phyloP scores from a whole-genome alignment of 2,888 invertebrate species.

The Tyria jacobaeae region DNA sequence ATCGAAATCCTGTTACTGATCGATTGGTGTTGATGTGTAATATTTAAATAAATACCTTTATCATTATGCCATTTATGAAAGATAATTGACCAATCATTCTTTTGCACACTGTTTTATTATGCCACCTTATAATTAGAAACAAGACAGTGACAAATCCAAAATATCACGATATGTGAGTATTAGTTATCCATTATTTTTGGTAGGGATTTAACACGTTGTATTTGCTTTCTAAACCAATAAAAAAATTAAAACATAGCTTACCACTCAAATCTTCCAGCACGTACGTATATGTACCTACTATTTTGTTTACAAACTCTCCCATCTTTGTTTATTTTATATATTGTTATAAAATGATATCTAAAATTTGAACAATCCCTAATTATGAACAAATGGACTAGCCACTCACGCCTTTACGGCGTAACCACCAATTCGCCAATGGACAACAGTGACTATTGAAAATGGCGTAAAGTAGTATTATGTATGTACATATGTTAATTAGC shows the following conservation, averaged over 20 bases:
- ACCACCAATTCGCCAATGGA: constrained; percentile 1
- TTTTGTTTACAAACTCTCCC: constrained; percentile 23
- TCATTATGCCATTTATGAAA: too few relatives aligned
- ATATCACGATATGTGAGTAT: too few relatives aligned
- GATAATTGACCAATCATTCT: too few relatives aligned
- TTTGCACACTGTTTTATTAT: too few relatives aligned
- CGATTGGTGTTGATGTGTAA: too few relatives aligned
- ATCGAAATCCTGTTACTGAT: too few relatives aligned
- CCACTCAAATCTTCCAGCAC: constrained; percentile 40
- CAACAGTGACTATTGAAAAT: background rate
- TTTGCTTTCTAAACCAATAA: background rate
- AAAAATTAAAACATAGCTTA: constrained; percentile 14
- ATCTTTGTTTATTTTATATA: constrained; percentile 17
- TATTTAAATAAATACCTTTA: too few relatives aligned
- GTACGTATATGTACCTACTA: constrained; percentile 33
- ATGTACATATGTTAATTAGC: constrained; percentile 2
- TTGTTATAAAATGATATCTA: background rate
- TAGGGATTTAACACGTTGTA: too few relatives aligned
- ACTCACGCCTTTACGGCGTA: constrained; percentile 8
- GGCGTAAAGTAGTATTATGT: background rate
- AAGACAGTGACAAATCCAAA: too few relatives aligned
- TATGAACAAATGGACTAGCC: background rate
- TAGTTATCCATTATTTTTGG: too few relatives aligned
- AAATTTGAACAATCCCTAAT: background rate
- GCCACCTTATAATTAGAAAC: too few relatives aligned